Evolutionary conservation across 2,113 vertebrate species (phyloP), one percentile per base, ranked within the genome.

Genomic region (Otolemur garnettii): DNA sequence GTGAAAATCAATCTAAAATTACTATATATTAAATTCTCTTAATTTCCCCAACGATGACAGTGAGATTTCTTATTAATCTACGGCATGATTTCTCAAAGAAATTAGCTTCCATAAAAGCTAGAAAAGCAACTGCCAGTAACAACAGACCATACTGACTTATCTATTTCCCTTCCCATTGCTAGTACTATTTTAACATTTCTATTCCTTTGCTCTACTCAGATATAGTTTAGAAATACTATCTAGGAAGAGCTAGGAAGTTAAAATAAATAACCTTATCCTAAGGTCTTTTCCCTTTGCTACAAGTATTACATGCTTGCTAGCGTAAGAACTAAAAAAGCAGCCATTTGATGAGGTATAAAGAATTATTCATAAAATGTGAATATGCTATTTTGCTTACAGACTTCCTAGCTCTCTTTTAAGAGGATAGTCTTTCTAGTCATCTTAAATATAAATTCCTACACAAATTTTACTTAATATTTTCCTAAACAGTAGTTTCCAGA

Each of bases 211-310:
- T 83, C 28, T 88, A 35, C 42, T 91, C 24, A 92, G 72, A 60
- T 8, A 50, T 21, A 82, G 42, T 26, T 96, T 79, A 89, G 77
- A 94, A 78, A 74, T 81, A 90, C 22, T 30, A 88, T 11, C 45
- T n/a, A 88, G 35, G 13, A 78, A 92, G 81, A 80, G 81, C 19
- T 60, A 66, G 33, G 53, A 88, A 92, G 30, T 87, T 59, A 38
- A 74, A 77, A 62, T 72, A 85, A 75, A 64, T 45, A 80, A 42
- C 9, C 2, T 4, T 42, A 15, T 50, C 9, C 19, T 69, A 53
- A 93, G 17, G 28, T 68, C n/a, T 87, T 91, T 82, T 68, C 57
- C n/a, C 69, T 79, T 95, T 42, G 33, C 45, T 80, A 60, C 92
- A 75, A 95, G 50, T 21, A 68, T 8, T n/a, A 82, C 17, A 68